Evolutionary conservation across 1,140 invertebrate species (phyloP).

Genomic region (Scaptomyza pallida): DNA sequence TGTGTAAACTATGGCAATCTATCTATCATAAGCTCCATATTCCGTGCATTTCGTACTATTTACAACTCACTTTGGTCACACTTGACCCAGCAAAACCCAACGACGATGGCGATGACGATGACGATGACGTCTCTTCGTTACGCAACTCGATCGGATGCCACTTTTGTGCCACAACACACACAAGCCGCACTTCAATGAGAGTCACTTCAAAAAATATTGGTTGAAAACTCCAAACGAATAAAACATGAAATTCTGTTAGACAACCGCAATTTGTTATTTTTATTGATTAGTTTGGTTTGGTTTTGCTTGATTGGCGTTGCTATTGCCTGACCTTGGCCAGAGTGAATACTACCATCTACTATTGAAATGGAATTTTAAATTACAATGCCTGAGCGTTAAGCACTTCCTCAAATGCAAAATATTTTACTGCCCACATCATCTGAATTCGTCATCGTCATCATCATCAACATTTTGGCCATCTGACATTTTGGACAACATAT

Average conservation of each 20-base stretch:
- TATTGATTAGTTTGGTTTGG: slow-evolving; percentile 67
- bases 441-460: slow-evolving; percentile 46
- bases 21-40: slow-evolving; percentile 51
- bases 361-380: slow-evolving; percentile 62
- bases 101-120: no score
- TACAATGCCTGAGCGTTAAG: slow-evolving; percentile 29
- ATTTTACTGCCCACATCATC: slow-evolving; percentile 64
- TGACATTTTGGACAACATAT: no score
- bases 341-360: slow-evolving; percentile 18
- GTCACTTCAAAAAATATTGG: slow-evolving; percentile 19
- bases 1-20: slow-evolving; percentile 47
- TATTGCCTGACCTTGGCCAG: slow-evolving; percentile 63
- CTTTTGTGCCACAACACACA: slow-evolving; percentile 12
- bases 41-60: slow-evolving; percentile 51
- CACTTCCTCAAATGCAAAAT: slow-evolving; percentile 61
- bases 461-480: slow-evolving; percentile 30
- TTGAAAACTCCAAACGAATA: slow-evolving; percentile 3
- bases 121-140: slow-evolving; percentile 24
- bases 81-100: slow-evolving; percentile 53
- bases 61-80: slow-evolving; percentile 74
- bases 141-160: slow-evolving; percentile 51
- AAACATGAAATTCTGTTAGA: slow-evolving; percentile 3
- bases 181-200: slow-evolving; percentile 34
- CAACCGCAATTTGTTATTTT: slow-evolving; percentile 37
- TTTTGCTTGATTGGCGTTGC: slow-evolving; percentile 57